Percentiles rank a stretch among this genome's conserved stretches.
These are phyloP conservation scores for Temnothorax nylanderi DNA, from an alignment of 1,140 invertebrate species.

Conservation along the genomic window DNA sequence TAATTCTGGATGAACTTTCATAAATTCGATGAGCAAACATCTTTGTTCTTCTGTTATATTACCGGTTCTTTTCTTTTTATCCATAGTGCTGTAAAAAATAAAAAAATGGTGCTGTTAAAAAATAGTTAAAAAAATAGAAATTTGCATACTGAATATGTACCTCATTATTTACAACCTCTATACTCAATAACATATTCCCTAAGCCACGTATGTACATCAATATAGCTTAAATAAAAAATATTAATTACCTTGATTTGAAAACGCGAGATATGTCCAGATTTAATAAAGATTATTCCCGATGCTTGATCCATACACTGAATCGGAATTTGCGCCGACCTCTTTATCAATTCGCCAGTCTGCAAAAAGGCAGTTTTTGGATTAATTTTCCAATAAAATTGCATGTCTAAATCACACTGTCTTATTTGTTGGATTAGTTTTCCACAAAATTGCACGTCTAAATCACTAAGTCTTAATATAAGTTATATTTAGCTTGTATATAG, in stretches of 20 bases:
- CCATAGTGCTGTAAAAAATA: not conserved
- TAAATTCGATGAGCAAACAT: not conserved
- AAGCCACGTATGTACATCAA: slow-evolving; percentile 85
- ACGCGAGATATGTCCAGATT: slow-evolving; percentile 87
- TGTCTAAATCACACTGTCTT: not conserved
- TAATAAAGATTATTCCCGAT: slow-evolving; percentile 88
- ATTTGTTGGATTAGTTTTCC: not conserved
- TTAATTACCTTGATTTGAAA: slow-evolving; percentile 87
- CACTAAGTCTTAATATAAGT: not conserved
- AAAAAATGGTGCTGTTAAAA: not conserved
- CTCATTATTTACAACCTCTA: slow-evolving; percentile 88
- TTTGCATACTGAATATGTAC: slow-evolving; percentile 78
- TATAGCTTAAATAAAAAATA: not conserved
- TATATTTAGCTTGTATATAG: not conserved
- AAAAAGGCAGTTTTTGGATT: slow-evolving; percentile 56
- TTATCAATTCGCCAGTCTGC: slow-evolving; percentile 86
- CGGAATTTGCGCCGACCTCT: slow-evolving; percentile 85
- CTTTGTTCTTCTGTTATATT: not conserved
- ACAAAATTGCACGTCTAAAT: not conserved
- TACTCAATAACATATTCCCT: slow-evolving; percentile 88
- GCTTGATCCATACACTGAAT: slow-evolving; percentile 88
- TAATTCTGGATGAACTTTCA: not conserved
- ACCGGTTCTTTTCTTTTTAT: not conserved
- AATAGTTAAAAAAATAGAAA: not conserved
- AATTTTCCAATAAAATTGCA: not conserved